Evolutionary conservation across 2,113 vertebrate species (phyloP).

Genomic region (Corapipo altera): DNA sequence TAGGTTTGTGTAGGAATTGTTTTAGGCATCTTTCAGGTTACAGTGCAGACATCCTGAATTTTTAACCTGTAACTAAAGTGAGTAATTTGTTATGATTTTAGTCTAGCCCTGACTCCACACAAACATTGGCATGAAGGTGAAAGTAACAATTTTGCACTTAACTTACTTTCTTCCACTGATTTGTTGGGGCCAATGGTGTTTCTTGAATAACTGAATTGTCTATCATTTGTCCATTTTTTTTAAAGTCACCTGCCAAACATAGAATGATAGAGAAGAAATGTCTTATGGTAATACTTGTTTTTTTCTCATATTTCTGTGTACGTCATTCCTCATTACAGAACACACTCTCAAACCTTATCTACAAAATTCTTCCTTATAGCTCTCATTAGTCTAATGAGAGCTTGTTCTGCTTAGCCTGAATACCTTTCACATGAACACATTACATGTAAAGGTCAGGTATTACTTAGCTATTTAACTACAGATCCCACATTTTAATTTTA

Average conservation of each 20-base stretch:
- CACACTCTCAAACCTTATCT: neutral
- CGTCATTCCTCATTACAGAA: neutral
- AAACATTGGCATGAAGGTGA: neutral
- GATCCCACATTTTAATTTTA: neutral
- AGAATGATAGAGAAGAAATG: neutral
- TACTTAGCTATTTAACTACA: neutral
- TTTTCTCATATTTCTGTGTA: neutral
- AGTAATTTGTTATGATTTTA: neutral
- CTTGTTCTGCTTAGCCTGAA: neutral
- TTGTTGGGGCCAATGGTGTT: neutral
- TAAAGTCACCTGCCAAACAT: neutral
- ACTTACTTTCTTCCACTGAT: neutral
- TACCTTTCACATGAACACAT: neutral
- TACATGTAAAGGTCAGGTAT: neutral
- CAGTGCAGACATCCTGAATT: neutral
- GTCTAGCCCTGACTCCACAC: neutral
- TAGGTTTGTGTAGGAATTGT: neutral
- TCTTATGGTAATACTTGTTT: neutral
- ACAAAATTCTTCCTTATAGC: neutral
- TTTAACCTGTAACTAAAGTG: neutral
- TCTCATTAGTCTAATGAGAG: neutral
- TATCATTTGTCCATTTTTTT: neutral
- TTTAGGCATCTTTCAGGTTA: neutral
- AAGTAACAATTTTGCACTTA: neutral
- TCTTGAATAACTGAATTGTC: neutral